phyloP scores from a whole-genome alignment of 2,113 vertebrate species.

The Telmatochromis bifrenatus region DNA sequence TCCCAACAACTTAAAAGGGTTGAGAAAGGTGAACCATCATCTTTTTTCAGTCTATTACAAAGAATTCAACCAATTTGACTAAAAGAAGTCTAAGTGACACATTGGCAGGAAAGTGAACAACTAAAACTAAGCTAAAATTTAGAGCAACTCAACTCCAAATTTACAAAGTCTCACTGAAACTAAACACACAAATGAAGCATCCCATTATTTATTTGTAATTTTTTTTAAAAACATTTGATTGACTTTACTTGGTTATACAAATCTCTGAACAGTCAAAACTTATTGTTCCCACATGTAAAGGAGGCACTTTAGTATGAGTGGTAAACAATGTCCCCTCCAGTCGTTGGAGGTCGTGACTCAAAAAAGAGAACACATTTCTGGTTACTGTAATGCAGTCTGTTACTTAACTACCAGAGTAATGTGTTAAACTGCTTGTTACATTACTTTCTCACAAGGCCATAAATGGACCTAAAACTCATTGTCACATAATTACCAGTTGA shows the following conservation, averaged over 20 bases:
- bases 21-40: background rate
- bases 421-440: background rate
- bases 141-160: background rate
- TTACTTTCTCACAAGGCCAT: background rate
- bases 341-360: background rate
- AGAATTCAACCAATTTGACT: background rate
- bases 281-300: background rate
- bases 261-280: accelerated
- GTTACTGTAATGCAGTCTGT: background rate
- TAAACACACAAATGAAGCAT: background rate
- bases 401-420: background rate
- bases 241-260: background rate
- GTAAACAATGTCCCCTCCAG: background rate
- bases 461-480: background rate
- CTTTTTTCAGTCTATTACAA: background rate
- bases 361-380: background rate
- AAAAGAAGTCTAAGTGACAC: background rate
- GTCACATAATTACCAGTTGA: background rate
- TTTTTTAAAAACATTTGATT: background rate
- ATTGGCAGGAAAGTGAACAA: background rate
- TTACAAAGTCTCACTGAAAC: background rate
- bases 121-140: background rate
- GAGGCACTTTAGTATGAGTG: background rate
- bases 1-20: background rate
- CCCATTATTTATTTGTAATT: background rate